Evolutionary conservation across 2,797 vertebrate genomes (phyloP), one percentile per base, ranked within the genome.

Genomic region (Lemur catta): DNA sequence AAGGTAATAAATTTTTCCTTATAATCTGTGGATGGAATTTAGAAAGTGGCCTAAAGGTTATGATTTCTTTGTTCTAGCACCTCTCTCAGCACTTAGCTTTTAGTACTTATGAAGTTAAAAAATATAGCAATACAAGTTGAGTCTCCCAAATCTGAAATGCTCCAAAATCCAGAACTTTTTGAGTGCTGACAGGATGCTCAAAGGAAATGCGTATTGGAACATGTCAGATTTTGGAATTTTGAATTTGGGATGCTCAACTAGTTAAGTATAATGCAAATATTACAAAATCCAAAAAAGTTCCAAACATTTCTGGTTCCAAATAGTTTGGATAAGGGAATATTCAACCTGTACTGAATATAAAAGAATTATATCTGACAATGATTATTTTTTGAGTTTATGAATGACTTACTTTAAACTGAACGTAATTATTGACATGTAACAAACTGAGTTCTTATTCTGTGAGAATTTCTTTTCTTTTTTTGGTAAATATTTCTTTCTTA

Each of bases 361-460:
- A 74, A 80, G 6, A 72, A 86, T 84, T 71, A 35, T 46, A 41
- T 28, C 6, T 57, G 69, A 59, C 7, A 74, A 12, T 71, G 63
- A 61, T 72, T 74, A 75, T 69, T 81, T 84, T 84, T 89, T 95
- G 35, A 82, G 57, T 74, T 95, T 93, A 52, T 67, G 35, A 82
- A 85, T 84, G 7, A 71, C 67, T 74, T 88, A 52, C 72, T 74
- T 97, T 78, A 90, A 89, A 67, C 7, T 41, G 33, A 80, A 67
- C 41, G 2, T 43, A 93, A n/a, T 78, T 89, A 74, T 84, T 86
- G 59, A 43, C 41, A 22, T 15, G 30, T 74, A 91, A 75, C 38
- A 74, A 81, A 89, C 22, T 17, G 85, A 93, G 12, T 95, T 92
- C 65, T 79, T 95, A 41, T 35, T 43, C 79, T 61, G 57, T 81